Percentiles rank a stretch among this genome's conserved stretches.
These are phyloP conservation scores for Pelmatolapia mariae DNA, from an alignment of 2,113 vertebrate species.

Conservation along the genomic window DNA sequence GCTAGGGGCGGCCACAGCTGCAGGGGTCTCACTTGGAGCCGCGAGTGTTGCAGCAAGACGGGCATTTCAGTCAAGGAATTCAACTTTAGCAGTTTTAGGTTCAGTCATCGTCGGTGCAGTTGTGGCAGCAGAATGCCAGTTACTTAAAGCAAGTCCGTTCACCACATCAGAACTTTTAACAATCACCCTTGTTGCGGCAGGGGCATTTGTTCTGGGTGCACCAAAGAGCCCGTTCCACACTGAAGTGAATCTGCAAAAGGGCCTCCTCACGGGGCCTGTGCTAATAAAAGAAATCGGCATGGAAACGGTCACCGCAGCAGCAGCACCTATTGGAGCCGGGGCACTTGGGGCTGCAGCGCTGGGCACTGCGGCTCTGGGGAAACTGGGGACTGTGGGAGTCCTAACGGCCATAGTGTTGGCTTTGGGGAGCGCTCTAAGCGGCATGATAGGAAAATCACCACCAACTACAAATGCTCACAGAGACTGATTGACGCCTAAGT, in stretches of 20 bases:
- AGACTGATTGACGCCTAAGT: background rate
- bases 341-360: slow-evolving; percentile 47
- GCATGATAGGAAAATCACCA: slow-evolving; percentile 21
- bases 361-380: slow-evolving; percentile 48
- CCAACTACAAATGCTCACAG: background rate
- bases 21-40: slow-evolving; percentile 45
- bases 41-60: slow-evolving; percentile 31
- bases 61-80: background rate
- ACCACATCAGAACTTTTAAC: slow-evolving; percentile 17
- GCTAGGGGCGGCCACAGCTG: slow-evolving; percentile 33
- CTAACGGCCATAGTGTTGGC: slow-evolving; percentile 31
- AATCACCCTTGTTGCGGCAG: slow-evolving; percentile 16
- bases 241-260: slow-evolving; percentile 32
- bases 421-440: slow-evolving; percentile 33
- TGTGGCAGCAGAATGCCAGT: background rate
- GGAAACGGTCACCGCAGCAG: slow-evolving; percentile 59
- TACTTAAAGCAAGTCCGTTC: background rate
- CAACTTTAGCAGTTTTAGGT: background rate
- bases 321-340: slow-evolving; percentile 49
- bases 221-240: slow-evolving; percentile 54
- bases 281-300: slow-evolving; percentile 56
- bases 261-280: slow-evolving; percentile 27
- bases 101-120: background rate
- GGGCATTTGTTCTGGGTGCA: slow-evolving; percentile 45
- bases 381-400: slow-evolving; percentile 45